Percentiles rank a stretch among this genome's conserved stretches.
Conservation (phyloP, 1,140 invertebrate species). For the Drosophila tsacasi region DNA sequence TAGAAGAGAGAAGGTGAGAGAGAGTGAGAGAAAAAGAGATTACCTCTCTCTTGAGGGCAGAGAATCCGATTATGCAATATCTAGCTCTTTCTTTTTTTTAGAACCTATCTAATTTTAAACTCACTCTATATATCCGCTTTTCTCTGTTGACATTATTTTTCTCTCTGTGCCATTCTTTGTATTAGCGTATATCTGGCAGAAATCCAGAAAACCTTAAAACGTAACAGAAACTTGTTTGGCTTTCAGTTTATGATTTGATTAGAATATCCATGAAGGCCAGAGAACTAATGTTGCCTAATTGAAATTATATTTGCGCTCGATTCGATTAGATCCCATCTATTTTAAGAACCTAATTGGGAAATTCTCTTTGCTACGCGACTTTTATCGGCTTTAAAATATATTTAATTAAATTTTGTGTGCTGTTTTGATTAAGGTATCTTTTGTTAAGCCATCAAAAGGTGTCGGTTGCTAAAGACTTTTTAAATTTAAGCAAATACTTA, state of each 20-base stretch:
- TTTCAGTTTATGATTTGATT: slow-evolving; percentile 36
- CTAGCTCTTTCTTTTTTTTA: slow-evolving; percentile 31
- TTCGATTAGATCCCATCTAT: slow-evolving; percentile 18
- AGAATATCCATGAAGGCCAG: slow-evolving; percentile 36
- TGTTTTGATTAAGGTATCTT: slow-evolving; percentile 7
- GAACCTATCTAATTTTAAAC: slow-evolving; percentile 60
- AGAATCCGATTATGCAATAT: slow-evolving; percentile 54
- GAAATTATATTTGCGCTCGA: slow-evolving; percentile 1
- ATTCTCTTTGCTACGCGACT: background rate
- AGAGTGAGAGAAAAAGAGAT: background rate
- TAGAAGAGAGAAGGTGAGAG: background rate
- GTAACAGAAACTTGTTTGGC: slow-evolving; percentile 44
- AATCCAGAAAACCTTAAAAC: slow-evolving; percentile 34
- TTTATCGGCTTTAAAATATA: background rate
- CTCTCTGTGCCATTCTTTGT: slow-evolving; percentile 16
- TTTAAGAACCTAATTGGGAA: slow-evolving; percentile 17
- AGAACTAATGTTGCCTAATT: slow-evolving; percentile 20
- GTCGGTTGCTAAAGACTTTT: slow-evolving; percentile 1
- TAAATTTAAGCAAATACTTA: background rate
- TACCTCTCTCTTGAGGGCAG: too few species aligned
- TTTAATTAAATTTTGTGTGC: slow-evolving; percentile 15
- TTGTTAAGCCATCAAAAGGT: slow-evolving; percentile 4
- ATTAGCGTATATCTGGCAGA: slow-evolving; percentile 48
- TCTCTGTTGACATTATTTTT: slow-evolving; percentile 28
- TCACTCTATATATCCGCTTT: slow-evolving; percentile 38